Base-by-base conservation (phyloP, 2,888 invertebrate genomes). In the Thecocarcelia acutangulata region DNA sequence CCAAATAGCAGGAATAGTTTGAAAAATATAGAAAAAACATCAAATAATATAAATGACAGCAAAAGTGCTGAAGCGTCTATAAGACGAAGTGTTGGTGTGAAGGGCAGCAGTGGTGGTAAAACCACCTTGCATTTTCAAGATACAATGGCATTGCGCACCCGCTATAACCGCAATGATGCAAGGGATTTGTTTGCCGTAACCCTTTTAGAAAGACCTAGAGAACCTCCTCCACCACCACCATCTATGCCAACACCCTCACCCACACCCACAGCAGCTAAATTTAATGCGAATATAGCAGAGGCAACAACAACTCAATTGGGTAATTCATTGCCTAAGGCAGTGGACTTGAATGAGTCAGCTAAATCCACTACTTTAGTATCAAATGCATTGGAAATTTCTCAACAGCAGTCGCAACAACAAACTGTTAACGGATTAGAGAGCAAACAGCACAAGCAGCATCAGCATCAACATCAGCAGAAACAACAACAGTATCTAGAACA, bases 131-230 rank as follows among this genome's bases (percentile, higher is more conserved):
- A 89, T 87, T 87, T 92, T 91, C 91, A 94, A 88, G 97, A 97
- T 89, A 96, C 96, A 28, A 97, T 96, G 95, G 95, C 96, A 24
- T 91, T 97, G 85, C 93, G 96, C 85, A 92, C 94, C 69, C 93
- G 93, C 89, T 91, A 91, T 84, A 91, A 92, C 86, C 93, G 93
- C 88, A 92, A 92, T 48, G 93, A 94, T 88, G 92, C 93, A 21
- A 92, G 93, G 88, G 93, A 93, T 90, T 92, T 93, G 82, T 94
- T 95, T 89, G 90, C 92, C 56, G 64, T 74, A 40, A 50, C 56
- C 15, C 56, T 63, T 56, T 73, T 83, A 68, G 85, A 86, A 85
- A 87, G 92, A 80, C 92, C 92, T 17, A 90, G 88, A 73, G 91
- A 92, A 78, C 90, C 90, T 33, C 90, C 90, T n/a, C 89, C 90